Evolutionary conservation across 2,113 vertebrate genomes (phyloP).

Genomic region (Mungos mungo): DNA sequence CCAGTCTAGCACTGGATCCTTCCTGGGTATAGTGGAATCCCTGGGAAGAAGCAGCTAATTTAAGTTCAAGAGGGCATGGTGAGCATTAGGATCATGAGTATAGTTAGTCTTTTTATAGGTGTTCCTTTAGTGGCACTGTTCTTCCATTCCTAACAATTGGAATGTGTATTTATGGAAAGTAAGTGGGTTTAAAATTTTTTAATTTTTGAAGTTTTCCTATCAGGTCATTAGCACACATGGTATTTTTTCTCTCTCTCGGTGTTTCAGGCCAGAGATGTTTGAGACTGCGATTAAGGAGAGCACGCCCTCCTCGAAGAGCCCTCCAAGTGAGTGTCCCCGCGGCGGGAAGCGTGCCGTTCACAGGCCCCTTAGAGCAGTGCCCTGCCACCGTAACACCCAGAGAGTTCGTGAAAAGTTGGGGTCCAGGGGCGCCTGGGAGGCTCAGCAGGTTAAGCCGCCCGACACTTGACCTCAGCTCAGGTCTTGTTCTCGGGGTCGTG

Average conservation of each 20-base stretch:
- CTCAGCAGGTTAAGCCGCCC: no score
- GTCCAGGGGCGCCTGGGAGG: no score
- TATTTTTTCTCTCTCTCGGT: conserved; percentile 60
- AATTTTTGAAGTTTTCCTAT: neutral
- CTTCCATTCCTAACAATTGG: neutral
- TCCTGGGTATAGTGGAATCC: neutral
- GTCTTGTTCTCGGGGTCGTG: no score
- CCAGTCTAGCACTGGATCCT: neutral
- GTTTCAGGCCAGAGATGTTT: conserved; percentile 86
- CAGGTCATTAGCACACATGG: neutral
- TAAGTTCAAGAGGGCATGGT: neutral
- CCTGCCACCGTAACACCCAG: neutral
- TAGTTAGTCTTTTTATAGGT: neutral
- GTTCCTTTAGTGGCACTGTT: neutral
- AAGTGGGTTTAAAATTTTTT: neutral
- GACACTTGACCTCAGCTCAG: no score
- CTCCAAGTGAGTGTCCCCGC: conserved; percentile 83
- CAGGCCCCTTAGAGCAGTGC: neutral
- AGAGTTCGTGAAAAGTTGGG: neutral
- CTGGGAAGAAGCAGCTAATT: neutral
- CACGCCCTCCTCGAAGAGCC: conserved; percentile 71
- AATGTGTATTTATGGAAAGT: neutral
- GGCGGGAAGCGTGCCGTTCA: neutral
- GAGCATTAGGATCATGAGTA: neutral
- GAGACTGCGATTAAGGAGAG: conserved; percentile 85